Evolutionary conservation across 1,140 invertebrate species (phyloP), one percentile per base, ranked within the genome.

Genomic region (roundworm (Caenorhabditis elegans)): DNA sequence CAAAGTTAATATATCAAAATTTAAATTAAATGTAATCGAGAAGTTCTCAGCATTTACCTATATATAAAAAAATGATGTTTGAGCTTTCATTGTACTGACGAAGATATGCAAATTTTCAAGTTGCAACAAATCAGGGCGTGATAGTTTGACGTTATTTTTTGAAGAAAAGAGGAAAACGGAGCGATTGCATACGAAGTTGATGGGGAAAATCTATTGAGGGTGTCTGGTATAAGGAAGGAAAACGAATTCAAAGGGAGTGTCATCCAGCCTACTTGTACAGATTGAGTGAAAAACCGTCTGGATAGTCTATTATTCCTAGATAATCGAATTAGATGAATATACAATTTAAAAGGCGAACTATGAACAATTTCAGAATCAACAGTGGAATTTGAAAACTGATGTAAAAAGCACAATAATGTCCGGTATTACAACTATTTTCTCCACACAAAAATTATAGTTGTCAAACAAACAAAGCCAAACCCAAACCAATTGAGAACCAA

Each of bases 131-230:
- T 13, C 22, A 24, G 60, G 60, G 53, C 53, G 53, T 60, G 28
- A 70, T 39, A 6, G 17, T 22, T 31, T 70, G 60, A 22, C n/a
- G 17, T 36, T 6, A 55, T 70, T 5, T 39, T 70, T 70, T 19
- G 43, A 70, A 24, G 34, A 70, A 53, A 53, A 53, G 24, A 5
- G 49, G n/a, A 70, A 26, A 34, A 70, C 36, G 36, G 60, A 70
- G 60, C 39, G 60, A 70, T 70, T 70, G 60, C 60, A 39, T 70
- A 39, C 34, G 60, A 70, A 70, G 31, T 70, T 70, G 36, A 70
- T 70, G 60, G 60, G 47, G 60, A 70, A 65, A 70, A 70, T 70
- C 60, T 70, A 34, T 70, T 19, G 60, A 39, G 22, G 60, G 11
- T 31, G 60, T 36, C n/a, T 39, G 60, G n/a, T 31, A 70, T 6